Conservation (phyloP, 2,797 vertebrate species). For the Megaceryle alcyon region DNA sequence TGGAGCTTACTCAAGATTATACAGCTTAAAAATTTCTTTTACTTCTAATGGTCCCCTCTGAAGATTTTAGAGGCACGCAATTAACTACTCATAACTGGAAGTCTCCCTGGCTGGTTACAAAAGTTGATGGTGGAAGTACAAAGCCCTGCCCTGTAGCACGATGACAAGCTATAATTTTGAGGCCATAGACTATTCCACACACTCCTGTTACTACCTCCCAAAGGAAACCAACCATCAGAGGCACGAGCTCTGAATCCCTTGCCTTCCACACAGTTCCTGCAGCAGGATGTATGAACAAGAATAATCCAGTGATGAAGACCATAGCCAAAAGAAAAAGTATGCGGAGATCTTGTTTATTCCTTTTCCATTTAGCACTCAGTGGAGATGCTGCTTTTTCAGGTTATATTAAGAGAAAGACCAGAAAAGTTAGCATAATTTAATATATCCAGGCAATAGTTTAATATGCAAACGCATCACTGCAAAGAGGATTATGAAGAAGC, state of each 20-base stretch:
- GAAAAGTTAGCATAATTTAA: background rate
- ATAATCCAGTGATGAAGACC: background rate
- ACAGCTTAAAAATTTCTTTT: slow-evolving; percentile 1
- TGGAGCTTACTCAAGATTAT: slow-evolving; percentile 55
- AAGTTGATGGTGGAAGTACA: background rate
- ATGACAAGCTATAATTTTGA: background rate
- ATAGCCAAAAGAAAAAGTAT: background rate
- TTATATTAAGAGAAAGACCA: background rate
- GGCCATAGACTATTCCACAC: background rate
- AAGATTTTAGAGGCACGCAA: background rate
- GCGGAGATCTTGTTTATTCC: background rate
- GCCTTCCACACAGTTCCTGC: background rate
- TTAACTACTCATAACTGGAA: background rate
- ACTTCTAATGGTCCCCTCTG: background rate
- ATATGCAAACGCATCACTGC: background rate
- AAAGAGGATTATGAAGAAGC: background rate
- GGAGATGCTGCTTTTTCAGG: background rate
- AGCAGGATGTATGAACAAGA: background rate
- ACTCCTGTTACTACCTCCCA: background rate
- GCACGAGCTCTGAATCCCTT: rapidly evolving
- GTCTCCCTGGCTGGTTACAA: background rate
- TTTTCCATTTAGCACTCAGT: background rate
- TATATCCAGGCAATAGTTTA: background rate
- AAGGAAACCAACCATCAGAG: background rate
- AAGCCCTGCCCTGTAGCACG: background rate